Percentiles rank a stretch among this genome's conserved stretches.
Conservation (phyloP, 2,888 invertebrate species). For the Boloria selene region DNA sequence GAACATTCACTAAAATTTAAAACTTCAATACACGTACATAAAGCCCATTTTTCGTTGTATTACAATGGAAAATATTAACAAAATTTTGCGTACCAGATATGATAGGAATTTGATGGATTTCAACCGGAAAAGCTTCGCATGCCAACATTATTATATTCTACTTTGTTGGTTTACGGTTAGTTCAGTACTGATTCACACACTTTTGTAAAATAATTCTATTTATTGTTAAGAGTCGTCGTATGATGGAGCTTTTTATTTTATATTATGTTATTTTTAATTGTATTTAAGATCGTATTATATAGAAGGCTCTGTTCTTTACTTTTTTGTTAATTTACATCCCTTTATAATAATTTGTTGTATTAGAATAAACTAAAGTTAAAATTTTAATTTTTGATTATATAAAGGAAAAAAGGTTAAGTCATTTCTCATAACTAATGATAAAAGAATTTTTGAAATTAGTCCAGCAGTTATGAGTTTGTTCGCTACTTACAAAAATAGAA, state of each 20-base stretch:
- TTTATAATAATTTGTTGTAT: too few relatives aligned
- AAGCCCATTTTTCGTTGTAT: constrained; percentile 8
- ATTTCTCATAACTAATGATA: too few relatives aligned
- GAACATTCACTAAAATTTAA: background rate
- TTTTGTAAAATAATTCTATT: constrained; percentile 19
- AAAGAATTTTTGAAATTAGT: too few relatives aligned
- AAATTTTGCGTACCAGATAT: constrained; percentile 28
- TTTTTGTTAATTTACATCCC: too few relatives aligned
- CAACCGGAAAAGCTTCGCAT: constrained; percentile 59
- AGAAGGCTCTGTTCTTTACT: too few relatives aligned
- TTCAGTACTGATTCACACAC: constrained; percentile 45
- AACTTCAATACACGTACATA: background rate
- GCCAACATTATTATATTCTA: constrained; percentile 50
- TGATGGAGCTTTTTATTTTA: background rate
- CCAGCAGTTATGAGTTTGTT: too few relatives aligned
- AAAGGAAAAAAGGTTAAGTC: too few relatives aligned
- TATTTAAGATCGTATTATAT: too few relatives aligned
- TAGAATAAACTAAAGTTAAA: too few relatives aligned
- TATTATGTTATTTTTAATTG: background rate
- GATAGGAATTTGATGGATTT: constrained; percentile 44
- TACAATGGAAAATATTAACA: constrained; percentile 15
- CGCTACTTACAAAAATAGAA: too few relatives aligned
- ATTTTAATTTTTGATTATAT: too few relatives aligned
- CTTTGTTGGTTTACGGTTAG: constrained; percentile 50
- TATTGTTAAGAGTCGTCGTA: constrained; percentile 1